Conservation (phyloP, 2,888 invertebrate genomes). For the Ophion slaviceki region DNA sequence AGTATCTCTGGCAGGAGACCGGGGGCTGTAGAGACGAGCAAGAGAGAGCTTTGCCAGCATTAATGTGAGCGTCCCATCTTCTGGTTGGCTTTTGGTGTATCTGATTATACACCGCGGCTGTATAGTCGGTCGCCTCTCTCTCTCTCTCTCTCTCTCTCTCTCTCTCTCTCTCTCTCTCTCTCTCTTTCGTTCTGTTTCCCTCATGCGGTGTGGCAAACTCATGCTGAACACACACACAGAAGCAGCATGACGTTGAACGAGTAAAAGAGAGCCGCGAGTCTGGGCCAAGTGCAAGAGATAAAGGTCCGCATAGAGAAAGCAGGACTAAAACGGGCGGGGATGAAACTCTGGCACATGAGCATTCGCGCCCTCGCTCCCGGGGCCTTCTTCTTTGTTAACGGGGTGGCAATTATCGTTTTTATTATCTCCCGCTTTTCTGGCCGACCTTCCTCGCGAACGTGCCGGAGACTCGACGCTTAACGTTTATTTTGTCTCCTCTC, state of each 20-base stretch:
- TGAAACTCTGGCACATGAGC: slow-evolving; percentile 48
- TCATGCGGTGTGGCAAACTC: slow-evolving; percentile 5
- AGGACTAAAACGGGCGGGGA: slow-evolving; percentile 39
- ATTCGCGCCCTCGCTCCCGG: slow-evolving; percentile 44
- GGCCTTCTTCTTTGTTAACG: slow-evolving; percentile 62
- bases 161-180: slow-evolving; percentile 23
- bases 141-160: slow-evolving; percentile 30
- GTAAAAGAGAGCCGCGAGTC: slow-evolving; percentile 59
- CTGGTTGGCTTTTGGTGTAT: slow-evolving; percentile 60
- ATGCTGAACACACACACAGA: not conserved
- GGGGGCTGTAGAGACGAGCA: slow-evolving; percentile 20
- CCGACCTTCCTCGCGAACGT: slow-evolving; percentile 46
- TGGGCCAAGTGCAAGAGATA: slow-evolving; percentile 65
- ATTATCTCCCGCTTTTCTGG: slow-evolving; percentile 61
- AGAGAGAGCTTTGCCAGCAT: slow-evolving; percentile 64
- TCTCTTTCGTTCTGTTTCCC: slow-evolving; percentile 13
- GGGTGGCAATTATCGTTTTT: slow-evolving; percentile 67
- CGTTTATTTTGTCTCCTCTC: slow-evolving; percentile 40
- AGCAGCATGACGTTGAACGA: slow-evolving; percentile 46
- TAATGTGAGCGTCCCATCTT: slow-evolving; percentile 54
- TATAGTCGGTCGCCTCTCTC: slow-evolving; percentile 35
- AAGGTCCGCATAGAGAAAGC: slow-evolving; percentile 51
- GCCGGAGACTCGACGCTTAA: slow-evolving; percentile 53
- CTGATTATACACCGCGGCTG: slow-evolving; percentile 59
- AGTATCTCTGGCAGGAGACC: slow-evolving; percentile 60